Conservation (phyloP, 1,140 invertebrate genomes). For the Samia ricini region DNA sequence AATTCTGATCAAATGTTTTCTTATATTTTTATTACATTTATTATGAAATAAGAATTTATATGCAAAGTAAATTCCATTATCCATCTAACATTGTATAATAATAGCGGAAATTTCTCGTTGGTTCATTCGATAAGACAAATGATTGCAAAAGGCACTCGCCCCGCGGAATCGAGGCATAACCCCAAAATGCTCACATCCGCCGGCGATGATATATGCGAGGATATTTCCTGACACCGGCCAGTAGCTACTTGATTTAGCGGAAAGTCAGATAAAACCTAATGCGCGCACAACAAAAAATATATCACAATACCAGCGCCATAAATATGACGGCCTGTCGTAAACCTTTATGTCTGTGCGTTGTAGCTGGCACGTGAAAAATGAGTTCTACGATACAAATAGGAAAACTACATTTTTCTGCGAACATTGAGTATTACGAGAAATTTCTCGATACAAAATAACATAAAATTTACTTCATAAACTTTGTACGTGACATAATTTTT, state of each 20-base stretch:
- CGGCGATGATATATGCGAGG: slow-evolving; percentile 68
- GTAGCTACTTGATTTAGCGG: slow-evolving; percentile 78
- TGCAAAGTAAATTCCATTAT: background rate
- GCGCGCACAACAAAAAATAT: slow-evolving; percentile 76
- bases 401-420: slow-evolving; percentile 58
- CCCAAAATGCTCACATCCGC: slow-evolving; percentile 69
- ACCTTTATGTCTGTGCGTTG: slow-evolving; percentile 74
- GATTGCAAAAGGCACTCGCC: slow-evolving; percentile 33
- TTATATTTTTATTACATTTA: too few species aligned
- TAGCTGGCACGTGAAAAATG: slow-evolving; percentile 73
- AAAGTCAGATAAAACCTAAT: slow-evolving; percentile 77
- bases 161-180: slow-evolving; percentile 59
- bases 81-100: background rate
- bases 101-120: slow-evolving; percentile 26
- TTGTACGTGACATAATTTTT: background rate
- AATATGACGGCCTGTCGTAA: slow-evolving; percentile 76
- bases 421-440: slow-evolving; percentile 31
- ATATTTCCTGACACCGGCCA: slow-evolving; percentile 74
- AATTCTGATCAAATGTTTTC: too few species aligned
- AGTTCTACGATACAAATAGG: slow-evolving; percentile 61
- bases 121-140: slow-evolving; percentile 61
- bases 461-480: slow-evolving; percentile 14
- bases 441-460: slow-evolving; percentile 30
- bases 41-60: too few species aligned
- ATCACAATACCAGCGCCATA: slow-evolving; percentile 72